Base-by-base conservation (phyloP, 2,113 vertebrate genomes). In the Balaenoptera acutorostrata region DNA sequence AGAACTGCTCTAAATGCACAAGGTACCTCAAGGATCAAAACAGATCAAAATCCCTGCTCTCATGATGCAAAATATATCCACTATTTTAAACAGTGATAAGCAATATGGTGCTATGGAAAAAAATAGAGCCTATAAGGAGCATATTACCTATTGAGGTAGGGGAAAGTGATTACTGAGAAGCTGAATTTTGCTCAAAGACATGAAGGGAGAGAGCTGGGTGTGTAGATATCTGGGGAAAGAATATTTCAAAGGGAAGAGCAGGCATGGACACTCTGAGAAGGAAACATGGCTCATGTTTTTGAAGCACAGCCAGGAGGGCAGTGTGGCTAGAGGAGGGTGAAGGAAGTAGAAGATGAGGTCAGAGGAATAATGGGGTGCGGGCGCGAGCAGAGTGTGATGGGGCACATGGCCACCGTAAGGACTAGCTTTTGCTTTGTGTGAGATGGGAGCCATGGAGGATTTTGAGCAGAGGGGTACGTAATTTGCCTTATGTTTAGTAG, bases 321-420 rank as follows among this genome's bases (percentile, higher is more conserved):
- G 6, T 9, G 23, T 39, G 33, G 3, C 29, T 44, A 46, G 5
- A 13, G 23, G 27, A 36, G 18, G 21, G 27, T 4, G 10, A 93
- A 87, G 57, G 25, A 52, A 80, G 55, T 1, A 61, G 11, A 63
- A 71, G 44, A 33, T 39, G 4, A 68, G 46, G 23, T 59, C 17
- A n/a, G 49, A 77, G 41, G 39, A 83, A 23, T 36, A 33, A 49
- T 1, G 20, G 12, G 13, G 27, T 31, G 2, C 12, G 81, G 14
- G 72, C 0, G 6, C 33, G 31, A 15, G 6, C 49, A 31, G 31
- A 33, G 2, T 25, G 12, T 21, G 27, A 80, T 0, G 1, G 27
- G 31, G 63, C 59, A 17, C 18, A 88, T 0, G 17, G 44, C 41
- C 14, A 8, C 31, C 17, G 6, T 2, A 57, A 59, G 44, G 31